phyloP scores from a whole-genome alignment of 1,140 invertebrate species.

The Camponotus vicinus region DNA sequence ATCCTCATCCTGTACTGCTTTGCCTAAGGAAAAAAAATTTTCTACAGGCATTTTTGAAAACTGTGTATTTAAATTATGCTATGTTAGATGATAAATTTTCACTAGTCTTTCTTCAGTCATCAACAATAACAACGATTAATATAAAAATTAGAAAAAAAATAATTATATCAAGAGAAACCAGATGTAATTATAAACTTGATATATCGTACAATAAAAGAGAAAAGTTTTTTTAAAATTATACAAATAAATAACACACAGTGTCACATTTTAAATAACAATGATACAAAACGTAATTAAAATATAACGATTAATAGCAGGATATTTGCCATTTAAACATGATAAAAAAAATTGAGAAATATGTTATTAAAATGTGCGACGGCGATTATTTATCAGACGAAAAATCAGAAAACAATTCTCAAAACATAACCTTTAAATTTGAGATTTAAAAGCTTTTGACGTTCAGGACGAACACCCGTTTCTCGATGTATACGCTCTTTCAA shows the following conservation, averaged over 20 bases:
- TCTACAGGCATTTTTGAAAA: constrained; percentile 50
- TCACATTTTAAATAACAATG: too few relatives aligned
- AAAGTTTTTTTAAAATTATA: too few relatives aligned
- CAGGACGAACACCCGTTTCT: constrained; percentile 94
- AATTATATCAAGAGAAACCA: not conserved
- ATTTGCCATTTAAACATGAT: not conserved
- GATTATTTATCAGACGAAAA: not conserved
- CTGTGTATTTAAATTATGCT: not conserved
- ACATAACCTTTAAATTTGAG: constrained; percentile 94
- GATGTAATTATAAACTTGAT: constrained; percentile 15
- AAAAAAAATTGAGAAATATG: not conserved
- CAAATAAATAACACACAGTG: too few relatives aligned
- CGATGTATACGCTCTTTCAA: constrained; percentile 93
- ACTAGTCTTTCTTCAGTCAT: not conserved
- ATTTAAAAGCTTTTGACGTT: constrained; percentile 97
- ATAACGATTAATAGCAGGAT: not conserved
- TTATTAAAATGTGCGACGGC: not conserved
- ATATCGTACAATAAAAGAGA: not conserved
- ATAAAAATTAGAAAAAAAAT: not conserved
- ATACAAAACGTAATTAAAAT: too few relatives aligned
- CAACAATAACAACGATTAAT: not conserved
- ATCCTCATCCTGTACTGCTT: constrained; percentile 92
- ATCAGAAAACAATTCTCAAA: constrained; percentile 60
- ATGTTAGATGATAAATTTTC: not conserved
- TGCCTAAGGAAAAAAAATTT: constrained; percentile 88